Base-by-base conservation (phyloP, 2,888 invertebrate genomes). In the Drosophila melanosoma region DNA sequence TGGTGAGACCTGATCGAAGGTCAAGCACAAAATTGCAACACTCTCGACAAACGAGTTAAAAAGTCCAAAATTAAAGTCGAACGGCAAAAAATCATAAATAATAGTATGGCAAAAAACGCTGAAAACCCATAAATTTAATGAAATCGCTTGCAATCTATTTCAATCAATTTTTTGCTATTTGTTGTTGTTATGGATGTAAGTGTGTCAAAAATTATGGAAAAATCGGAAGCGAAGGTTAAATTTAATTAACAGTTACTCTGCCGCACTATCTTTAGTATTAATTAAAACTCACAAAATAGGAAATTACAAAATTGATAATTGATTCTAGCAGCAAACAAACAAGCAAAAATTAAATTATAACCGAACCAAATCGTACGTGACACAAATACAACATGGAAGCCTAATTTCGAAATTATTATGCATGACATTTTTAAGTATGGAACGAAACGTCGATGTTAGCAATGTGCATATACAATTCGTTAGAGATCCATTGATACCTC, bases 221-320 rank as follows among this genome's bases (percentile, higher is more conserved):
- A 79, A 87, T 75, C 71, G 72, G 64, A 76, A 63, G n/a, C 70
- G 80, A 86, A 86, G 87, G 87, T 69, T 78, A 33, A 61, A 73
- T 67, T 69, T 76, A 78, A 81, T 74, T 81, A 85, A 87, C 74
- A 74, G 75, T 80, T 67, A 74, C 66, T 71, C 74, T 82, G 77
- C 80, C 73, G 72, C 68, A 62, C 84, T 87, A 89, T 89, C 82
- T 89, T 81, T 82, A 85, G 89, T 87, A 79, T 87, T 89, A 87
- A 87, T 89, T 87, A 89, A 87, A 89, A 85, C 40, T 56, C 65
- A 70, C 86, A 66, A 81, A 89, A 87, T 74, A 69, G 85, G 87
- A 81, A 87, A 87, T 84, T 82, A 74, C 82, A 82, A 87, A 45
- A 85, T 85, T 89, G 82, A 87, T 89, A 84, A 86, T 74, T 56